These are phyloP conservation scores for Marcusenius ussheri DNA, from an alignment of 2,113 vertebrate genomes.

Conservation along the genomic window DNA sequence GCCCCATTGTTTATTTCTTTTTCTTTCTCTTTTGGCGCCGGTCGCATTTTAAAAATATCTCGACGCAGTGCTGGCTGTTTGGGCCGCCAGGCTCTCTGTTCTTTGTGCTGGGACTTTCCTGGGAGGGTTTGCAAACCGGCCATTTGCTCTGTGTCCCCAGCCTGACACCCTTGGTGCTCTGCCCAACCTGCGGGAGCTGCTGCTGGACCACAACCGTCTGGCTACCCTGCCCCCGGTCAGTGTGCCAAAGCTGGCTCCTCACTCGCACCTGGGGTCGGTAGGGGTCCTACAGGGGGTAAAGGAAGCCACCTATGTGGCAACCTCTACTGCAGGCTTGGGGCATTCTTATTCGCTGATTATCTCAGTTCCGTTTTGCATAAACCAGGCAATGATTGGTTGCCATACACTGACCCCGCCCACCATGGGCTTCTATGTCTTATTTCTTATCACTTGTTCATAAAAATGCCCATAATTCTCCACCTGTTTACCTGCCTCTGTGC, in stretches of 20 bases:
- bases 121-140: neutral
- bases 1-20: neutral
- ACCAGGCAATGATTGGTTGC: neutral
- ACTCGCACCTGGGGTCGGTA: neutral
- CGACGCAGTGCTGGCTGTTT: neutral
- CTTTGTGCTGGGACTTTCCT: neutral
- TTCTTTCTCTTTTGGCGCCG: neutral
- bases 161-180: slow-evolving; percentile 89
- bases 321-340: neutral
- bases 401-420: neutral
- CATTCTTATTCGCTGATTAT: neutral
- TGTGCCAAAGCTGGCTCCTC: neutral
- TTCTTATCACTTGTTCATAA: neutral
- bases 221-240: slow-evolving; percentile 75
- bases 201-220: slow-evolving; percentile 90
- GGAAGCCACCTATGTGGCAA: neutral
- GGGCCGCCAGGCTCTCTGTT: neutral
- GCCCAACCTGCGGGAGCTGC: slow-evolving; percentile 87
- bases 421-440: neutral
- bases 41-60: neutral
- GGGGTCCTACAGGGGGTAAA: neutral
- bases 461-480: neutral
- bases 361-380: neutral
- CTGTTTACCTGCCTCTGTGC: neutral
- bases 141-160: slow-evolving; percentile 46